A percentile compares a stretch with the other conserved stretches of the same genome.
These are phyloP conservation scores for Austrofundulus limnaeus DNA, from an alignment of 2,113 vertebrate species.

Conservation along the genomic window DNA sequence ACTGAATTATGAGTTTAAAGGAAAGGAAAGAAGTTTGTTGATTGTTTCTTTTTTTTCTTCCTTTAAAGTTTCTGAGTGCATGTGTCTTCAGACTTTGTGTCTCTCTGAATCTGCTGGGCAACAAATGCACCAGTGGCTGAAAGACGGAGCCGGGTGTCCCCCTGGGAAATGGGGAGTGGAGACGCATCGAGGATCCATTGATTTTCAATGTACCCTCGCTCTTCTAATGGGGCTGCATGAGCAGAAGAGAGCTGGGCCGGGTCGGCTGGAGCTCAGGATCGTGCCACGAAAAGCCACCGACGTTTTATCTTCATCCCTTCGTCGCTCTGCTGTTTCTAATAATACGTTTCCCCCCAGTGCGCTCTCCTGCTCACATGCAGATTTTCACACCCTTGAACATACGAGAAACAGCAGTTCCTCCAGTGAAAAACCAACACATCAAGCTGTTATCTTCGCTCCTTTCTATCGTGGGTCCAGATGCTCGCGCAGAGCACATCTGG, in stretches of 20 bases:
- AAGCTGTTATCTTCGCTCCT: constrained; percentile 10
- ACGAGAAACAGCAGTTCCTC: not conserved
- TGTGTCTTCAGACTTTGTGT: constrained; percentile 39
- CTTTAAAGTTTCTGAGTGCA: constrained; percentile 1
- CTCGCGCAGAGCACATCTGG: constrained; percentile 40
- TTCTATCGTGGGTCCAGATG: constrained; percentile 49
- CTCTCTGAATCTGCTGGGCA: constrained; percentile 29
- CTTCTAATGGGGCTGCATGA: constrained; percentile 54
- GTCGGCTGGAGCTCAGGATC: constrained; percentile 18
- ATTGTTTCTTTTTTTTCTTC: not conserved
- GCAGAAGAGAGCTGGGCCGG: constrained; percentile 23
- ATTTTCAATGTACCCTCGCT: constrained; percentile 61
- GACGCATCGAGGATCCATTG: constrained; percentile 55
- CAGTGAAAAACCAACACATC: not conserved
- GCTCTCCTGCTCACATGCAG: constrained; percentile 35
- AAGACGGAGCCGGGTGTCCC: constrained; percentile 28
- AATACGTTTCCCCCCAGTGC: constrained; percentile 7
- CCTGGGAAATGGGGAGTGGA: constrained; percentile 32
- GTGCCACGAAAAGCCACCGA: constrained; percentile 25
- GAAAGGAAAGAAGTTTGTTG: not conserved
- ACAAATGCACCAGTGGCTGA: constrained; percentile 32
- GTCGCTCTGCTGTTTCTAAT: constrained; percentile 24
- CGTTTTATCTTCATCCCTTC: constrained; percentile 11
- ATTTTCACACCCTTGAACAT: constrained; percentile 16
- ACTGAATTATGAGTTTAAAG: not conserved